Evolutionary conservation across 2,888 invertebrate species (phyloP).

Genomic region (Gasteruption jaculator): DNA sequence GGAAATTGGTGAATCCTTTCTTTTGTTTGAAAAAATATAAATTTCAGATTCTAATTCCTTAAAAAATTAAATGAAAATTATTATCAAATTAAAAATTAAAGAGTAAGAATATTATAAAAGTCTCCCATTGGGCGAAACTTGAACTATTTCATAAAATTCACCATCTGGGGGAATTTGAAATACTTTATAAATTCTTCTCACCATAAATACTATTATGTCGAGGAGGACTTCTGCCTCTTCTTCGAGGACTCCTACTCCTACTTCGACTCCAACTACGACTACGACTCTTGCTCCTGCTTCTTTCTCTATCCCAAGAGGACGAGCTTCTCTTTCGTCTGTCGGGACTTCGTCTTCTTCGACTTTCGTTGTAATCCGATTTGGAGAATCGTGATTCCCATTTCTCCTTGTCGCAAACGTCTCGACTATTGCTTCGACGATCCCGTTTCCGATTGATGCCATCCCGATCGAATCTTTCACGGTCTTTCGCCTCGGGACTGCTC

Average conservation of each 20-base stretch:
- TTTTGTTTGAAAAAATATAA: no score
- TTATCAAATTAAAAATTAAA: slow-evolving; percentile 3
- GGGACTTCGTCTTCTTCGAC: slow-evolving; percentile 32
- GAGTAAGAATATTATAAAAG: not conserved
- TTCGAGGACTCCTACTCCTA: slow-evolving; percentile 40
- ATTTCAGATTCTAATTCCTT: slow-evolving; percentile 14
- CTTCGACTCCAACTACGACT: slow-evolving; percentile 43
- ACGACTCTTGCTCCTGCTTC: slow-evolving; percentile 35
- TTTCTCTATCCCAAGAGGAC: slow-evolving; percentile 35
- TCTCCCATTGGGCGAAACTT: no score
- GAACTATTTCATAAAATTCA: slow-evolving; percentile 5
- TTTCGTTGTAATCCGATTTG: slow-evolving; percentile 26
- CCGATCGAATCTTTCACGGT: slow-evolving; percentile 28
- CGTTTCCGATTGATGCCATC: slow-evolving; percentile 28
- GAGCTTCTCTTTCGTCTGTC: slow-evolving; percentile 24
- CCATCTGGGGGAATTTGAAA: slow-evolving; percentile 17
- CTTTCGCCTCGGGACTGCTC: slow-evolving; percentile 29
- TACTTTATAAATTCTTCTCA: no score
- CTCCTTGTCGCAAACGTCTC: slow-evolving; percentile 19
- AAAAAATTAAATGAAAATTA: slow-evolving; percentile 5
- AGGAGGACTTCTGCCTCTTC: slow-evolving; percentile 38
- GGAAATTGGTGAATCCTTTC: no score
- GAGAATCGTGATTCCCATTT: slow-evolving; percentile 19
- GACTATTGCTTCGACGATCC: slow-evolving; percentile 22
- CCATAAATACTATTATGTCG: slow-evolving; percentile 29